Percentiles rank a stretch among this genome's conserved stretches.
phyloP scores from a whole-genome alignment of 30 jellyfish, hydroid and myxozoan species.

The Thelohanellus kitauei region DNA sequence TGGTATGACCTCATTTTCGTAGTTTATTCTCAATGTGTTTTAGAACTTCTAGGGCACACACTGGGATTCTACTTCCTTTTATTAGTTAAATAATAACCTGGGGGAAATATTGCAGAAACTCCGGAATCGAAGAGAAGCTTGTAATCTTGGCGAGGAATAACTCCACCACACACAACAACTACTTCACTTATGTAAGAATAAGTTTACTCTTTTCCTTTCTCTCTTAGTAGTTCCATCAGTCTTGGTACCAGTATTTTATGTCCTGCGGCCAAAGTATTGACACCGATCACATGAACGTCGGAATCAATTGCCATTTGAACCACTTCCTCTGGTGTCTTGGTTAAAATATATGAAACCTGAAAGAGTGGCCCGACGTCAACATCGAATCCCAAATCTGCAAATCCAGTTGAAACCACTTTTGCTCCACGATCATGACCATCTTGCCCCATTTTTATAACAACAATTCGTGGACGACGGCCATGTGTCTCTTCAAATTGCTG shows the following conservation, averaged over 20 bases:
- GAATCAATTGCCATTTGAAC: constrained; percentile 92
- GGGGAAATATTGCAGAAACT: constrained; percentile 74
- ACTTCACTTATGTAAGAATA: constrained; percentile 22
- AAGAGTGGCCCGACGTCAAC: constrained; percentile 95
- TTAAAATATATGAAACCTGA: constrained; percentile 15
- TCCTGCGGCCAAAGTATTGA: constrained; percentile 96
- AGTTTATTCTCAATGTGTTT: no score
- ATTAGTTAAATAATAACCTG: no score
- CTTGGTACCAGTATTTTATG: constrained; percentile 88
- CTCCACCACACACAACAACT: constrained; percentile 93
- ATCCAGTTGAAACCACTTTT: constrained; percentile 93
- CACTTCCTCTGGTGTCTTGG: constrained; percentile 81
- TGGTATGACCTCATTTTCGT: no score
- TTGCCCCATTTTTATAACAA: constrained; percentile 98
- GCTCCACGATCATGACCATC: constrained; percentile 99
- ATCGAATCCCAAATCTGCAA: constrained; percentile 93
- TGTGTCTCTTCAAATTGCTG: constrained; percentile 33
- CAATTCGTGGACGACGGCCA: constrained; percentile 90
- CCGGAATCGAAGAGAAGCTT: constrained; percentile 43
- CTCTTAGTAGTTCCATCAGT: constrained; percentile 27
- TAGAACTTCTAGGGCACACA: no score
- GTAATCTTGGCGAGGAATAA: constrained; percentile 93
- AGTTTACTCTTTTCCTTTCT: constrained; percentile 48
- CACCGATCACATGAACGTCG: constrained; percentile 92
- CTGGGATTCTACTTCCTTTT: no score